Percentiles rank a stretch among this genome's conserved stretches.
Evolutionary conservation across 2,797 vertebrate species (phyloP).

Genomic region (Malacoctenus gilli): DNA sequence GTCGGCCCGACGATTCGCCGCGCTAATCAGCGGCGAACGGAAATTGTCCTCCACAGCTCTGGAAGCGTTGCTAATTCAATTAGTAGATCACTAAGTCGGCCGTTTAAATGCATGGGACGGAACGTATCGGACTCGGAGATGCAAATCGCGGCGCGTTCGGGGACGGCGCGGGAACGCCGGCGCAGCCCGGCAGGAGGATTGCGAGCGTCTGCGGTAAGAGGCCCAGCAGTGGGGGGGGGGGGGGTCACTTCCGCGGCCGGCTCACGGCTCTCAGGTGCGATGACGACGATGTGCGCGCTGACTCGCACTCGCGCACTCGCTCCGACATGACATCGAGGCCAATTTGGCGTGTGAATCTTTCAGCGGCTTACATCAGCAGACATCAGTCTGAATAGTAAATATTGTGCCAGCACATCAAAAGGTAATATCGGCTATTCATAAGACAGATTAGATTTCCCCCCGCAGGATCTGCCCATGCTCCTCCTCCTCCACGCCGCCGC

Average conservation of each 20-base stretch:
- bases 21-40: slow-evolving; percentile 74
- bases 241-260: slow-evolving; percentile 25
- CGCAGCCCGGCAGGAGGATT: slow-evolving; percentile 23
- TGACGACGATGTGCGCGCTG: slow-evolving; percentile 25
- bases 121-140: slow-evolving; percentile 25
- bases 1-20: slow-evolving; percentile 76
- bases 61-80: slow-evolving; percentile 71
- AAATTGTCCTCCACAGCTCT: slow-evolving; percentile 63
- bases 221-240: too few relatives aligned
- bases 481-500: slow-evolving; percentile 27
- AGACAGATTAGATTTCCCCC: slow-evolving; percentile 64
- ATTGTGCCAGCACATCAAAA: slow-evolving; percentile 62
- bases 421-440: slow-evolving; percentile 65
- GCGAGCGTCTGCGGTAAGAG: slow-evolving; percentile 6
- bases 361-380: slow-evolving; percentile 68
- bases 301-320: slow-evolving; percentile 24
- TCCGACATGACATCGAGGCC: slow-evolving; percentile 45
- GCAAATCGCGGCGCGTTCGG: slow-evolving; percentile 15
- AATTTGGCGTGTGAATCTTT: slow-evolving; percentile 61
- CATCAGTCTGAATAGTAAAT: slow-evolving; percentile 63
- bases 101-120: slow-evolving; percentile 74
- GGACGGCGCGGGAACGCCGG: slow-evolving; percentile 14
- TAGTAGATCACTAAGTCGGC: slow-evolving; percentile 57
- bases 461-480: slow-evolving; percentile 53
- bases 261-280: slow-evolving; percentile 11